A percentile compares a stretch with the other conserved stretches of the same genome.
Conservation (phyloP, 2,113 vertebrate species). For the Laticauda colubrina region DNA sequence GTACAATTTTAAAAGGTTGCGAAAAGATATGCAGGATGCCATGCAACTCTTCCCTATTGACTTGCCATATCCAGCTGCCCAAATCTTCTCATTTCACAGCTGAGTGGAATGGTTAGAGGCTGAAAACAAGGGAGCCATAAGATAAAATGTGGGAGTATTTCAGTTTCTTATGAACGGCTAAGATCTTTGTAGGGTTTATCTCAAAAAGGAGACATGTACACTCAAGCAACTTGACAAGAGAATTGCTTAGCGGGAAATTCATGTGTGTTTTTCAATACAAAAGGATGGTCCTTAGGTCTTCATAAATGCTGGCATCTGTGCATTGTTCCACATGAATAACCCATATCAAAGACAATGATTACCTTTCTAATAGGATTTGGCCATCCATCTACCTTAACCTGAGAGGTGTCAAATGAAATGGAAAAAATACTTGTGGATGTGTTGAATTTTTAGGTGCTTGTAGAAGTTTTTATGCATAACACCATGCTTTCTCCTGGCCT, state of each 20-base stretch:
- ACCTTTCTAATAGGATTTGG: not conserved
- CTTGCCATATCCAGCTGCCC: not conserved
- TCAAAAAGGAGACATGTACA: not conserved
- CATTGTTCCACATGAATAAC: not conserved
- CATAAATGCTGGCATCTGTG: not conserved
- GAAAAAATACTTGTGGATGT: not conserved
- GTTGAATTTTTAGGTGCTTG: not conserved
- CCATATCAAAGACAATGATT: not conserved
- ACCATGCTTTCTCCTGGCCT: not conserved
- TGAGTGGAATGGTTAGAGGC: not conserved
- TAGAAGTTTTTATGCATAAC: not conserved
- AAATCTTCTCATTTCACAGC: not conserved
- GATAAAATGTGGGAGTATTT: not conserved
- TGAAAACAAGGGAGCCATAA: not conserved
- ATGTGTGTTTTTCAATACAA: not conserved
- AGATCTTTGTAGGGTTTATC: not conserved
- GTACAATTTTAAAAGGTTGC: not conserved
- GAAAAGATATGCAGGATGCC: not conserved
- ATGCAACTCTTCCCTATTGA: not conserved
- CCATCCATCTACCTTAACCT: not conserved
- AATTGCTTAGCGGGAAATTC: not conserved
- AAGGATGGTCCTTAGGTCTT: too few species aligned
- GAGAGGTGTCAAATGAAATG: not conserved
- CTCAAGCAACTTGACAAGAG: not conserved
- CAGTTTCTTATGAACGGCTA: not conserved